Evolutionary conservation across 1,140 invertebrate genomes (phyloP), one percentile per base, ranked within the genome.

Genomic region (Listronotus oregonensis): DNA sequence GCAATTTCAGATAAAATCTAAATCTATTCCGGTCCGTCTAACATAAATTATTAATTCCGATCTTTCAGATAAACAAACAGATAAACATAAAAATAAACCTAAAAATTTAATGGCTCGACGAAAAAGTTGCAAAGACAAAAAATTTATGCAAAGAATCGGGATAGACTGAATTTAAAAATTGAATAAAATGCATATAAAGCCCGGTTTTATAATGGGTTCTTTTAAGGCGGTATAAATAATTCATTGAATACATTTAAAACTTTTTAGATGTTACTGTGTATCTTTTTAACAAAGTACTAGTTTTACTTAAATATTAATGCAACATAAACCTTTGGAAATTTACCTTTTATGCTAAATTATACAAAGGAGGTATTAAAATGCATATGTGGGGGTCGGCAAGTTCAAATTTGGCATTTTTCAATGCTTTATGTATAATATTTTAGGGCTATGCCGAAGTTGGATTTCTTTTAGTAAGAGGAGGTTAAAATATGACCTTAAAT

Each of bases 171-270:
- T 62, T 62, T 62, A 62, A 51, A 62, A 62, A 52, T 27, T 27
- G 59, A 62, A 54, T 62, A 50, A 62, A 62, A 47, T 62, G 59
- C 59, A 62, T 50, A 62, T 62, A 51, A 62, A 62, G 59, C 51
- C 21, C 21, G 40, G 55, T 64, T 64, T 64, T 64, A 44, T 64
- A 64, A 64, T 64, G 54, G 54, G 21, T 49, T 47, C 39, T 56
- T 64, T 47, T 55, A 64, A 64, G 37, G 62, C 54, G 54, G 10
- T 40, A 64, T 64, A 64, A 64, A 64, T 56, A 64, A 64, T 56
- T 56, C 62, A 64, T 47, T 56, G 54, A 64, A 64, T 64, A 49
- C 18, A 46, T 64, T 49, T 55, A 15, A 40, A 64, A 64, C 21
- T 18, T 64, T 64, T 64, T 56, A 63, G 50, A 61, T 61, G 37